phyloP scores from a whole-genome alignment of 1,140 invertebrate genomes.

The Tachypleus tridentatus region DNA sequence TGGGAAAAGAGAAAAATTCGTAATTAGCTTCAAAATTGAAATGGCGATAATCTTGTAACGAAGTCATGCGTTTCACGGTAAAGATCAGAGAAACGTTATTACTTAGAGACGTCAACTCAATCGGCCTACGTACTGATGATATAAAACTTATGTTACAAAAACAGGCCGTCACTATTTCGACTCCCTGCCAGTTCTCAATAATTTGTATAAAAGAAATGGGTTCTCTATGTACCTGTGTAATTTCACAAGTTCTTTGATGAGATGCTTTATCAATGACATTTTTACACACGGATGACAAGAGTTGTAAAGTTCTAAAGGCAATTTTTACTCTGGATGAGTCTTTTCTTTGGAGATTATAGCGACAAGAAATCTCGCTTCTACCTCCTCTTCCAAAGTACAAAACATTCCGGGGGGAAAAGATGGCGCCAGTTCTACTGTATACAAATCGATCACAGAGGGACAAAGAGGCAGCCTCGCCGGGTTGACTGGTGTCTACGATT shows the following conservation, averaged over 20 bases:
- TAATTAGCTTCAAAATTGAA: conserved; percentile 69
- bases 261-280: conserved; percentile 6
- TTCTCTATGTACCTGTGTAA: conserved; percentile 1
- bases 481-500: conserved; percentile 24
- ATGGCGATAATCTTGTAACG: conserved; percentile 66
- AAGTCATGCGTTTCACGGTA: conserved; percentile 62
- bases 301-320: conserved; percentile 13
- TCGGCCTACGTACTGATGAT: conserved; percentile 39
- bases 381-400: conserved; percentile 25
- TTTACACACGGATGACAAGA: conserved; percentile 15
- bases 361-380: conserved; percentile 21
- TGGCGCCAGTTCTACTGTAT: conserved; percentile 18
- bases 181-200: conserved; percentile 11
- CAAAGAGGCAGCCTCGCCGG: conserved; percentile 15
- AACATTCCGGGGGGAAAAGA: conserved; percentile 21
- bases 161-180: conserved; percentile 45
- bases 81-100: conserved; percentile 68
- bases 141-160: conserved; percentile 52
- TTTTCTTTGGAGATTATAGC: conserved; percentile 21
- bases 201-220: neutral
- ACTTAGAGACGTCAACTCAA: conserved; percentile 60
- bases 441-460: conserved; percentile 21
- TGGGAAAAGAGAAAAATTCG: conserved; percentile 57
- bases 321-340: conserved; percentile 17
- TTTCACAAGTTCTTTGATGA: neutral